Conservation (phyloP, 2,797 vertebrate species). For the Carduelis carduelis region DNA sequence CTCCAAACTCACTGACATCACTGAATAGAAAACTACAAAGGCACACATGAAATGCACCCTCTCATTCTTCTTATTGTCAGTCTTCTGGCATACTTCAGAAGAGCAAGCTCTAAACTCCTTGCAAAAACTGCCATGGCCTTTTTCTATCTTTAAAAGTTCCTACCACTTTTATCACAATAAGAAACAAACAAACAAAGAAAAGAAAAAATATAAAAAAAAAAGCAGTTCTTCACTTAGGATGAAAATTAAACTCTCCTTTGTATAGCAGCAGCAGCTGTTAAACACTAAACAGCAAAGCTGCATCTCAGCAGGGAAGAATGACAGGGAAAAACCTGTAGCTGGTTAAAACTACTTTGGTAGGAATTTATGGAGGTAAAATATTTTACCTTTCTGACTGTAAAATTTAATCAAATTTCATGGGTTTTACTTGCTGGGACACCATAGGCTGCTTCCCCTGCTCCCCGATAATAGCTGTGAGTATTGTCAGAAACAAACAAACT, state of each 20-base stretch:
- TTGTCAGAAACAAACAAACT: background rate
- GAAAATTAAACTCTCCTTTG: background rate
- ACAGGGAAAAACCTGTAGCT: background rate
- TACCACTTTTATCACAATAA: background rate
- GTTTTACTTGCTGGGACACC: background rate
- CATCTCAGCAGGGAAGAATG: background rate
- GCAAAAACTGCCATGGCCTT: background rate
- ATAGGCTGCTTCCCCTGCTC: background rate
- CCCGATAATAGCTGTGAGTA: background rate
- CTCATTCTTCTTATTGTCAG: background rate
- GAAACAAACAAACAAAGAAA: background rate
- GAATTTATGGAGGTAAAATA: background rate
- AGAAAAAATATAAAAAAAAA: background rate
- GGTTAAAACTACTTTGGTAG: background rate
- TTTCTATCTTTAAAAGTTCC: background rate
- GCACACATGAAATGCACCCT: background rate
- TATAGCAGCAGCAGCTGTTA: slow-evolving; percentile 15
- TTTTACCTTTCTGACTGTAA: background rate
- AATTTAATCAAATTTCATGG: background rate
- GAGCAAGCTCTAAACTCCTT: background rate
- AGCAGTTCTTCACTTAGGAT: background rate
- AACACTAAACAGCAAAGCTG: background rate
- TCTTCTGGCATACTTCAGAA: background rate
- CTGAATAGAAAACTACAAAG: background rate
- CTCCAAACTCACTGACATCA: background rate